A percentile compares a stretch with the other conserved stretches of the same genome.
These are phyloP conservation scores for Semaprochilodus insignis DNA, from an alignment of 2,797 vertebrate species.

Conservation along the genomic window DNA sequence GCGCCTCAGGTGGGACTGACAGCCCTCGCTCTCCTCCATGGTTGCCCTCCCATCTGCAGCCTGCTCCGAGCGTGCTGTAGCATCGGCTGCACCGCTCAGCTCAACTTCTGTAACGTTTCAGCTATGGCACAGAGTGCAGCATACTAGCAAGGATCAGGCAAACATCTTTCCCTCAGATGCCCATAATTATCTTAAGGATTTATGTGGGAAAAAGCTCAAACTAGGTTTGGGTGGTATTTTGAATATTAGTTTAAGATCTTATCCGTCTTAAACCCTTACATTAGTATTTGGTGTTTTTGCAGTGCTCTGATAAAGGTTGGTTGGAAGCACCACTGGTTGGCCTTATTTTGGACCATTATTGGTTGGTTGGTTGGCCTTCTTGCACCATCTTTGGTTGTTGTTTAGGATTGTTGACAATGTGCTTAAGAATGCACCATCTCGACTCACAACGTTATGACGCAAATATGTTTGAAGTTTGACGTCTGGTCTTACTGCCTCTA, in stretches of 20 bases:
- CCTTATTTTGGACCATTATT: too few relatives aligned
- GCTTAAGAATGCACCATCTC: not conserved
- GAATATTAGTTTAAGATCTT: too few relatives aligned
- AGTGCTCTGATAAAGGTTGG: too few relatives aligned
- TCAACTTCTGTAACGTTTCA: conserved; percentile 51
- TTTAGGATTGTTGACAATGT: not conserved
- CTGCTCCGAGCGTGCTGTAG: conserved; percentile 29
- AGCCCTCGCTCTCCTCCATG: conserved; percentile 27
- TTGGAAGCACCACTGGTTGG: too few relatives aligned
- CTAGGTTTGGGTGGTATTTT: not conserved
- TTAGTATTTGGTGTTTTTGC: too few relatives aligned
- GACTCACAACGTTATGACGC: too few relatives aligned
- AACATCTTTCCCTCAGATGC: conserved; percentile 69
- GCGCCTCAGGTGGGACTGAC: conserved; percentile 67
- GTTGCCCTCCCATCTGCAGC: conserved; percentile 50
- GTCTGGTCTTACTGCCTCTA: too few relatives aligned
- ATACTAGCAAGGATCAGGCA: conserved; percentile 58
- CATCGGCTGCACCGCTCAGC: conserved; percentile 27
- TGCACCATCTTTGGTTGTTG: not conserved
- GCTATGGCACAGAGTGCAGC: conserved; percentile 62
- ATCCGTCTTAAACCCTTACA: too few relatives aligned
- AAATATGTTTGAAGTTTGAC: too few relatives aligned
- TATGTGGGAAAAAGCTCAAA: not conserved
- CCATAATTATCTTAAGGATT: conserved; percentile 4
- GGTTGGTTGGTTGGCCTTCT: not conserved